Percentiles rank a stretch among this genome's conserved stretches.
phyloP scores from a whole-genome alignment of 2,113 vertebrate species.

The Rhynchopsitta pachyrhyncha region DNA sequence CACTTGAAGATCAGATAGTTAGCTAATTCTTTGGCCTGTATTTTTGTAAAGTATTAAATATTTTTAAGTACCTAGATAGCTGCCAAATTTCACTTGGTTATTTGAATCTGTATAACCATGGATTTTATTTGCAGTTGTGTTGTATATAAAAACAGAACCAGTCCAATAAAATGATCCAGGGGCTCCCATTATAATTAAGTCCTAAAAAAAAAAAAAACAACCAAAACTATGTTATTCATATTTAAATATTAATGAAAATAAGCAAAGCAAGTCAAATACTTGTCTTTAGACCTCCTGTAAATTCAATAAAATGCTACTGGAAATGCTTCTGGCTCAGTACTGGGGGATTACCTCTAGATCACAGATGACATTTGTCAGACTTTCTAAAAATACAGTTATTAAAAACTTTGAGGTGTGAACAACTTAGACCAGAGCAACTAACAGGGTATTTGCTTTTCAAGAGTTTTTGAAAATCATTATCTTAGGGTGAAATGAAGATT shows the following conservation, averaged over 20 bases:
- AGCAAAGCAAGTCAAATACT: neutral
- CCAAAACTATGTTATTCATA: neutral
- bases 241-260: neutral
- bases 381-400: neutral
- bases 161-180: conserved; percentile 93
- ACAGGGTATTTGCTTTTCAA: neutral
- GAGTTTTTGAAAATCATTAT: neutral
- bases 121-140: conserved; percentile 76
- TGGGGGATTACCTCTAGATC: neutral
- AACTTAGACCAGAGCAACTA: neutral
- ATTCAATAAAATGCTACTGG: neutral
- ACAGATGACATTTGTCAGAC: neutral
- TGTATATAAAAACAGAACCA: conserved; percentile 89
- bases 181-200: conserved; percentile 93
- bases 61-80: conserved; percentile 87
- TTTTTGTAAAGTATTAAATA: neutral
- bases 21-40: neutral
- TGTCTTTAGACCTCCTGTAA: neutral
- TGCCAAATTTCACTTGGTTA: conserved; percentile 84
- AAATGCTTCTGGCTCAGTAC: neutral
- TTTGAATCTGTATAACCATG: conserved; percentile 79
- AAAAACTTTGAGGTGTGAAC: neutral
- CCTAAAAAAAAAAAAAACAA: conserved; percentile 73
- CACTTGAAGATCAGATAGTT: neutral
- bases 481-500: neutral